Evolutionary conservation across 2,797 vertebrate genomes (phyloP), one percentile per base, ranked within the genome.

Genomic region (Aeoliscus strigatus): DNA sequence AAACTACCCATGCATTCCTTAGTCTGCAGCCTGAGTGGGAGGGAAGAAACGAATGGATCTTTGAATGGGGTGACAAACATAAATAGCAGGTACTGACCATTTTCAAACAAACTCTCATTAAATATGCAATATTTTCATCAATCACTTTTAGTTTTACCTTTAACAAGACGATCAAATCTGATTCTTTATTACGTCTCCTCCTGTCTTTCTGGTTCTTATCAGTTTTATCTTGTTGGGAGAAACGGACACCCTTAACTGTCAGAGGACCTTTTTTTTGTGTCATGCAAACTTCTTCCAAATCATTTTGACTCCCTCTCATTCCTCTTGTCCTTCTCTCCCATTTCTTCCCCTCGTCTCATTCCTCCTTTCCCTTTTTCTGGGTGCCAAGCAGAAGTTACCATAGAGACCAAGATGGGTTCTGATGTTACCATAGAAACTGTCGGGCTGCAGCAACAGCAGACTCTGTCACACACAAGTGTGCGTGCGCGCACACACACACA

Each of bases 391-490:
- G 67, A 79, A 76, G 85, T 89, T 87, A 79, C 88, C 87, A 89
- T 86, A 79, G 87, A 86, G 79, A 88, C 79, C 71, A 77, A 81
- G 79, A 84, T 79, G 81, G 83, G 82, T 73, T 80, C 72, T 30
- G 52, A 80, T 8, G 79, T 89, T 86, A 61, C 87, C 82, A 86
- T 89, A 80, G 88, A 86, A 88, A 89, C 85, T 84, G n/a, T n/a
- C n/a, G 86, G 70, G 75, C 77, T 79, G 85, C 78, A 77, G 78
- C 70, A 73, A 69, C 73, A 55, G 57, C 39, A 51, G 49, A 46
- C 40, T 28, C 24, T 32, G 54, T 35, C 48, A 34, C 31, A 8
- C 27, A 38, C 41, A 41, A n/a, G n/a, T n/a, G n/a, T n/a, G n/a
- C n/a, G n/a, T n/a, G n/a, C 35, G 39, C 35, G 14, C 24, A 45